Conservation (phyloP, 2,797 vertebrate genomes). For the Gallirallus australis region DNA sequence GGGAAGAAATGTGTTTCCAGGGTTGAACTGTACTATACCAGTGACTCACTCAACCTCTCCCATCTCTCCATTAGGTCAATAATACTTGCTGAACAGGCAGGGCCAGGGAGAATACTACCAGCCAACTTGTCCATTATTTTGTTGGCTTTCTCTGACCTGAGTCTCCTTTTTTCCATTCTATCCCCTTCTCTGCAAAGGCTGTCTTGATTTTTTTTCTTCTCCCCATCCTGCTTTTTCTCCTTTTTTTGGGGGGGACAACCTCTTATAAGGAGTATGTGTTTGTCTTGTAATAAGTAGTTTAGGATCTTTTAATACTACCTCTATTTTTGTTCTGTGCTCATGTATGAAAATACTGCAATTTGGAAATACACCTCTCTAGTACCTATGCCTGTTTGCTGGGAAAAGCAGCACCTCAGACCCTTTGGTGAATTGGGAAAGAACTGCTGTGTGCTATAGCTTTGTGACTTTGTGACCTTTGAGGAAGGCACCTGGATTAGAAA, state of each 20-base stretch:
- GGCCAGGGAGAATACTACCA: not conserved
- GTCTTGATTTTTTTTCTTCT: not conserved
- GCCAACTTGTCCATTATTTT: not conserved
- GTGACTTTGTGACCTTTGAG: slow-evolving; percentile 20
- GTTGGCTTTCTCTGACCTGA: not conserved
- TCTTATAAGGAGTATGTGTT: not conserved
- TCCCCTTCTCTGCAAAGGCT: not conserved
- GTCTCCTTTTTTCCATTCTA: not conserved
- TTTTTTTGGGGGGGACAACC: not conserved
- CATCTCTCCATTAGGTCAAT: not conserved
- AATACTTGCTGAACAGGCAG: slow-evolving; percentile 1
- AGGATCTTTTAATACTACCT: not conserved
- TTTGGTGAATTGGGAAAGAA: not conserved
- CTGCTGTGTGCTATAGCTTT: not conserved
- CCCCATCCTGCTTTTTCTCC: not conserved
- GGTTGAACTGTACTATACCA: not conserved
- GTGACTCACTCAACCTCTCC: slow-evolving; percentile 31
- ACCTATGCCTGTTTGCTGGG: not conserved
- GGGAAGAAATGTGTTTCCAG: not conserved
- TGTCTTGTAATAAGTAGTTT: not conserved
- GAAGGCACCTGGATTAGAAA: slow-evolving; percentile 9
- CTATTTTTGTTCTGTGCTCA: not conserved
- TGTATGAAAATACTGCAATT: not conserved
- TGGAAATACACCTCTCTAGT: not conserved
- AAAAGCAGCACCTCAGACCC: not conserved